phyloP scores from a whole-genome alignment of 1,140 invertebrate species.

The Zaprionus vittiger region DNA sequence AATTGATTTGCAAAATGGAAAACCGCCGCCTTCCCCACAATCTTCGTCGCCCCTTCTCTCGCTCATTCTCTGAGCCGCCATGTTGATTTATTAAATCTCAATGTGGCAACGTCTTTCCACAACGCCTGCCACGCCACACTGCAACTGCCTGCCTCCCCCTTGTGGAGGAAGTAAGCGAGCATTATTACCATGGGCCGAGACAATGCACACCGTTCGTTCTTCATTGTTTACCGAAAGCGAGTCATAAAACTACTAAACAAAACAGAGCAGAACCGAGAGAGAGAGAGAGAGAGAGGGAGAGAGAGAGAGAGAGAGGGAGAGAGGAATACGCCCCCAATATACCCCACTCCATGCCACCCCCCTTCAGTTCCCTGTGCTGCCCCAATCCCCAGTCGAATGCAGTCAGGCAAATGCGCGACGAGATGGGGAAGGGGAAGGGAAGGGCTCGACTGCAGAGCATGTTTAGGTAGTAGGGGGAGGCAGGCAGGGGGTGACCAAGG shows the following conservation, averaged over 20 bases:
- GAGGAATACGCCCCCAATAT: background rate
- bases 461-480: conserved; percentile 10
- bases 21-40: background rate
- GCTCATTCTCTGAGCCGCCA: conserved; percentile 20
- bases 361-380: background rate
- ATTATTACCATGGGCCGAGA: conserved; percentile 66
- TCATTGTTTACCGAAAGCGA: conserved; percentile 77
- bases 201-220: conserved; percentile 71
- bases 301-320: background rate
- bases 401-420: conserved; percentile 73
- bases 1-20: conserved; percentile 59
- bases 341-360: background rate
- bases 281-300: background rate
- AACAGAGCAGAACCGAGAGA: conserved; percentile 32
- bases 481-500: background rate
- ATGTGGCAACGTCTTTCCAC: conserved; percentile 33
- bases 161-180: background rate
- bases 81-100: conserved; percentile 69
- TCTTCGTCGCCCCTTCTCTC: background rate
- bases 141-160: background rate
- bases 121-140: conserved; percentile 5
- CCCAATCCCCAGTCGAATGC: conserved; percentile 46
- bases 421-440: background rate
- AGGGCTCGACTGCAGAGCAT: background rate
- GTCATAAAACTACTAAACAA: conserved; percentile 80